phyloP scores from a whole-genome alignment of 2,797 vertebrate genomes.

The Vireo griseus region DNA sequence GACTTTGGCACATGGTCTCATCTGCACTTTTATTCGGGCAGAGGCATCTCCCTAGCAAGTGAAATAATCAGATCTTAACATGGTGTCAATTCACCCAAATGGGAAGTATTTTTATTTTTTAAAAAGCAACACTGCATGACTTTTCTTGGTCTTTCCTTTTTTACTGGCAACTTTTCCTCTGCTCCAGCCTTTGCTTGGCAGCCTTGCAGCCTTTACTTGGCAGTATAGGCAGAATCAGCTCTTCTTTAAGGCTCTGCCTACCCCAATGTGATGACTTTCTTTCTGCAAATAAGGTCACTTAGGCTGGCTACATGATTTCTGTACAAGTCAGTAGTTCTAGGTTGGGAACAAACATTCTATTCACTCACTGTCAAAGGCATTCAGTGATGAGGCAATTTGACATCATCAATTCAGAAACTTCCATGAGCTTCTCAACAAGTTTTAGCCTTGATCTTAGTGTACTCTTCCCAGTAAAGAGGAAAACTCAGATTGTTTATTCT shows the following conservation, averaged over 20 bases:
- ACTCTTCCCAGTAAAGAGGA: background rate
- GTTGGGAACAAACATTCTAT: background rate
- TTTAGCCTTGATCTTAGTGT: background rate
- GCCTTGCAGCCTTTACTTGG: background rate
- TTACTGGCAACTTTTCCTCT: background rate
- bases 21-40: background rate
- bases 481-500: background rate
- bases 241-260: background rate
- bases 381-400: background rate
- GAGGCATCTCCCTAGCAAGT: background rate
- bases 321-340: background rate
- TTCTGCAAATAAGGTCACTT: background rate
- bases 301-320: background rate
- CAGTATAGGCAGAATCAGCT: background rate
- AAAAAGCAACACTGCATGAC: background rate
- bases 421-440: background rate
- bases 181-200: background rate
- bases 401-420: background rate
- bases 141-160: background rate
- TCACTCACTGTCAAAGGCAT: background rate
- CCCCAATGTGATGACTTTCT: background rate
- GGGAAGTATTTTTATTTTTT: background rate
- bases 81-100: background rate
- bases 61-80: background rate
- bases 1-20: background rate